Evolutionary conservation across 2,113 vertebrate species (phyloP), one percentile per base, ranked within the genome.

Genomic region (Aspidoscelis tigris): DNA sequence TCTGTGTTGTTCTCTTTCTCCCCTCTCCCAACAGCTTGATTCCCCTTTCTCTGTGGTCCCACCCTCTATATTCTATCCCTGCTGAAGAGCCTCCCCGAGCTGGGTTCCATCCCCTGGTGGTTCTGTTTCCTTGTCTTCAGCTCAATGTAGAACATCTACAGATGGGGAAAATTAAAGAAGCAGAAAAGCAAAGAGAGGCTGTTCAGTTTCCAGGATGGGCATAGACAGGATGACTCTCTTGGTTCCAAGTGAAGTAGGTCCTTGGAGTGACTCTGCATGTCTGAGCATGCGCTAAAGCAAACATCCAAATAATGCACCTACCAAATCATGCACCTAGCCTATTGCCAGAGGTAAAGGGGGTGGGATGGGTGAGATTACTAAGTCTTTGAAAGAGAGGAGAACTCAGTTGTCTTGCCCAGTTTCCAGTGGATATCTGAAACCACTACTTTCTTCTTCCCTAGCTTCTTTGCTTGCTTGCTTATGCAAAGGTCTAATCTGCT

Each of bases 81-180:
- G 65, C 47, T 64, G 10, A 83, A 55, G 44, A 55, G 22, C 82
- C 44, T 69, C 73, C 73, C n/a, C 24, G 22, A 18, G n/a, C 53
- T 44, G 58, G 22, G 58, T 44, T 83, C 73, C 22, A 41, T 65
- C 66, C 39, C 44, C 16, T 68, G 10, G 73, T 53, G 44, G 65
- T 61, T 44, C 75, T 70, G 21, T 84, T 58, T 76, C 73, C 44
- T 83, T 76, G 47, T 55, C 82, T 77, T 84, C 65, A 77, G 75
- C 82, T 50, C 43, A 83, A 66, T 83, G n/a, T 76, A 61, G 33
- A 12, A 70, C 66, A 14, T 44, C 65, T 77, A 21, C 82, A n/a
- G 12, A 84, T 72, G 39, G 82, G 50, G 50, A 44, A 55, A 43
- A 61, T 20, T n/a, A 71, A 69, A 84, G 20, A 33, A 16, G 26